These are phyloP conservation scores for Sycophila sp. DNA, from an alignment of 1,140 invertebrate genomes.

Conservation along the genomic window DNA sequence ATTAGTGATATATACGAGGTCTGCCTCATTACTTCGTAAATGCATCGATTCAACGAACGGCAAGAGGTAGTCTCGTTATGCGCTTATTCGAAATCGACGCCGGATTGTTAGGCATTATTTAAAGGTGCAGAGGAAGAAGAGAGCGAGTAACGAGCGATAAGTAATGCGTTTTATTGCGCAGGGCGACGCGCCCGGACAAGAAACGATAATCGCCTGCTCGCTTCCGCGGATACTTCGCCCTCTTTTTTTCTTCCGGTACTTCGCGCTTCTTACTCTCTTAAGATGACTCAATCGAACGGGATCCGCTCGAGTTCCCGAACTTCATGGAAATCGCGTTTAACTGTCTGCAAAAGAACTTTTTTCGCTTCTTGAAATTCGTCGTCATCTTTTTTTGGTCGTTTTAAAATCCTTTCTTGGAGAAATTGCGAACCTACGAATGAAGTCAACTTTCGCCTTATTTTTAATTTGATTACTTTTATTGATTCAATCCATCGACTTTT, in stretches of 20 bases:
- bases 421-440: too few relatives aligned
- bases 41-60: not conserved
- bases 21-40: slow-evolving; percentile 12
- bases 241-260: not conserved
- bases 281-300: not conserved
- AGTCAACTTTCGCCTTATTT: too few relatives aligned
- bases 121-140: not conserved
- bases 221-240: not conserved
- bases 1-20: too few relatives aligned
- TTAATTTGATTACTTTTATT: too few relatives aligned
- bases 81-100: not conserved
- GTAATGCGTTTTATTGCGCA: not conserved
- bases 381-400: too few relatives aligned
- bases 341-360: too few relatives aligned
- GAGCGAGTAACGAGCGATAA: not conserved
- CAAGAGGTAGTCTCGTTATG: slow-evolving; percentile 1
- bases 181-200: too few relatives aligned
- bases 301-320: too few relatives aligned
- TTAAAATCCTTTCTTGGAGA: too few relatives aligned
- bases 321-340: too few relatives aligned
- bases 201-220: not conserved
- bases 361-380: too few relatives aligned
- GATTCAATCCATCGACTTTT: too few relatives aligned
- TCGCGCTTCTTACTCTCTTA: not conserved
- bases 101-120: not conserved